Conservation (phyloP, 2,888 invertebrate species). For the Graphium colonna region DNA sequence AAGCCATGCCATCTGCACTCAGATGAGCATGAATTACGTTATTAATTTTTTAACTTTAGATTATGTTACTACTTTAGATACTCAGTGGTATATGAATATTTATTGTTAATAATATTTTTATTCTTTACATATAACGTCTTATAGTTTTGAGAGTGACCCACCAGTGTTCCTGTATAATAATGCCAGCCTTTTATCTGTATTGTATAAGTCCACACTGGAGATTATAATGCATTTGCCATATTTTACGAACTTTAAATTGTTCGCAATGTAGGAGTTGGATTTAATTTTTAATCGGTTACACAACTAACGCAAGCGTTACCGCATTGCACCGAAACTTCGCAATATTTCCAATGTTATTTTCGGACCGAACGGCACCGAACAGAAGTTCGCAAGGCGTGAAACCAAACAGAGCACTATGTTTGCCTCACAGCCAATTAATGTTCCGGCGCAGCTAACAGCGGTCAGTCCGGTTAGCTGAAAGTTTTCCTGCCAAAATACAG, state of each 20-base stretch:
- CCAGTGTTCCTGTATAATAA: no score
- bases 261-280: background rate
- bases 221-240: background rate
- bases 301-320: constrained; percentile 12
- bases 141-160: no score
- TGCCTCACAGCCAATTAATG: constrained; percentile 24
- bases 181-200: no score
- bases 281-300: background rate
- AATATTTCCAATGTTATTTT: constrained; percentile 15
- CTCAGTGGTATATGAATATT: no score
- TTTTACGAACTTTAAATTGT: background rate
- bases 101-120: no score
- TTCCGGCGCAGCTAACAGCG: constrained; percentile 16
- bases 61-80: no score
- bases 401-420: constrained; percentile 22
- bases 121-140: no score
- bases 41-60: no score
- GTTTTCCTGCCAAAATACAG: constrained; percentile 15
- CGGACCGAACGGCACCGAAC: constrained; percentile 11
- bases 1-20: no score
- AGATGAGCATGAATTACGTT: no score
- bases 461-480: constrained; percentile 16
- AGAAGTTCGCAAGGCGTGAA: constrained; percentile 16
- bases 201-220: background rate
- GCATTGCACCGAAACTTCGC: constrained; percentile 14